A percentile compares a stretch with the other conserved stretches of the same genome.
Conservation (phyloP, 2,797 vertebrate species). For the Remorina albescens region DNA sequence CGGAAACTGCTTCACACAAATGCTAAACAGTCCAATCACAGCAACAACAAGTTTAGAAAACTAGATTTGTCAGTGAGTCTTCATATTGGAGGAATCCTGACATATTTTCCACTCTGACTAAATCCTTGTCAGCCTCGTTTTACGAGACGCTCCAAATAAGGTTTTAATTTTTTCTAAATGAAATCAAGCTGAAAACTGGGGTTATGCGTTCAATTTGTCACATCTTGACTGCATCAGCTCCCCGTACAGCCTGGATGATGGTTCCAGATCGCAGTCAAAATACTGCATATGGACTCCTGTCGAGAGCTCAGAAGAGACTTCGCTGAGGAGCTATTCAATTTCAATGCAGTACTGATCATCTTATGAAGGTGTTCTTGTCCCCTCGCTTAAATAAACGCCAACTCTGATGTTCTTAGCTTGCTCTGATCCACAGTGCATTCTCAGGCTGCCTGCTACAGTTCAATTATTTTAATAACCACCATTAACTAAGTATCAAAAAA, state of each 20-base stretch:
- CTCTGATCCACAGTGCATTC: not conserved
- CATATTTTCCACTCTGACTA: not conserved
- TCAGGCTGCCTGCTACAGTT: not conserved
- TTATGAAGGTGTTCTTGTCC: not conserved
- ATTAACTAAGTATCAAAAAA: not conserved
- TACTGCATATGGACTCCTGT: not conserved
- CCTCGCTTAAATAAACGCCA: not conserved
- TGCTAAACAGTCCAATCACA: not conserved
- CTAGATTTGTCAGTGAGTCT: conserved; percentile 8
- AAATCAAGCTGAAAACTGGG: conserved; percentile 19
- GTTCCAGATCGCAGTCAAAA: conserved; percentile 11
- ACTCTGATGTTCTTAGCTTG: not conserved
- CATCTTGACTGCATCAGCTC: conserved; percentile 9
- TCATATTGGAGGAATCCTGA: not conserved
- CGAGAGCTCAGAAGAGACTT: not conserved
- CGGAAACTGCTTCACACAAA: not conserved
- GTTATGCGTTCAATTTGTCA: conserved; percentile 21
- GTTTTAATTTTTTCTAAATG: not conserved
- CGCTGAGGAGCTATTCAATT: not conserved
- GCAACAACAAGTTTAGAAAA: conserved; percentile 2
- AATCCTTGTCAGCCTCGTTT: not conserved
- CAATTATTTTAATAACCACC: not conserved
- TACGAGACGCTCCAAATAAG: not conserved
- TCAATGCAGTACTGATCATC: not conserved
- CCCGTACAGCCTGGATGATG: not conserved